Conservation (phyloP, 1,140 invertebrate species). For the Meloidogyne hapla region DNA sequence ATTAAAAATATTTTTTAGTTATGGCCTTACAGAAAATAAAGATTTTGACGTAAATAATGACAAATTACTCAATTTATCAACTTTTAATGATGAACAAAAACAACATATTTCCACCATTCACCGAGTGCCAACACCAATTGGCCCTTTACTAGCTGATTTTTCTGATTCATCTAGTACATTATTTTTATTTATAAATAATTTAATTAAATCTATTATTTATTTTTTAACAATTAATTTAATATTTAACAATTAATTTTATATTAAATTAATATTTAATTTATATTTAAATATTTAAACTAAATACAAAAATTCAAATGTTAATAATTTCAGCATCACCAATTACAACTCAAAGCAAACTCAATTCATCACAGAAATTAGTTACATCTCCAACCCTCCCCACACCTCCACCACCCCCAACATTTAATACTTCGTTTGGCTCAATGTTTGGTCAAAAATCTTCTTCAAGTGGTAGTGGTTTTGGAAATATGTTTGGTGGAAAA, state of each 20-base stretch:
- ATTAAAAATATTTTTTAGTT: background rate
- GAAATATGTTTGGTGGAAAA: constrained; percentile 44
- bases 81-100: background rate
- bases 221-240: background rate
- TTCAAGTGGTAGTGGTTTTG: constrained; percentile 10
- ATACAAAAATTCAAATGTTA: too few relatives aligned
- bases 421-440: constrained; percentile 10
- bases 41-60: background rate
- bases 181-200: too few relatives aligned
- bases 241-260: too few relatives aligned
- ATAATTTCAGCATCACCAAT: background rate
- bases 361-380: background rate
- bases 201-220: background rate
- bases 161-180: background rate
- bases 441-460: constrained; percentile 23
- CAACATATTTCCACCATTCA: background rate
- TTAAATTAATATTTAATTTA: too few relatives aligned
- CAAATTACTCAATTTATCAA: background rate
- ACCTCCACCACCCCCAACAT: background rate
- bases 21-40: constrained; percentile 3
- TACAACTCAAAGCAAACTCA: background rate
- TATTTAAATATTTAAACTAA: too few relatives aligned
- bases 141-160: background rate
- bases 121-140: constrained; percentile 11
- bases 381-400: background rate